Base-by-base conservation (phyloP, 2,888 invertebrate genomes). In the Eutolmus rufibarbis region DNA sequence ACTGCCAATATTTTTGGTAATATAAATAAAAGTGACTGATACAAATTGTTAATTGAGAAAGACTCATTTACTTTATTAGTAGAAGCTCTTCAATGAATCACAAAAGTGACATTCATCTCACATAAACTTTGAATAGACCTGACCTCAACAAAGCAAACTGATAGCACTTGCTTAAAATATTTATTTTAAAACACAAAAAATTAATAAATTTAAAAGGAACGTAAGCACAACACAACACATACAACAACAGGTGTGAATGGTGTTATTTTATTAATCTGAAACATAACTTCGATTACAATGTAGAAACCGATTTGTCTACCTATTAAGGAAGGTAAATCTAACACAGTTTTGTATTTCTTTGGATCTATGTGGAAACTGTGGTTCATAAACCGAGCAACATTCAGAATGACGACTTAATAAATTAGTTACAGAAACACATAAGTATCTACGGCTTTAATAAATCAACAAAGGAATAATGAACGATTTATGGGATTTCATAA, bases 141-240 rank as follows among this genome's bases (percentile, higher is more conserved):
- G 16, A 84, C 5, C 19, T 66, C 34, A 5, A 23, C 43, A 66
- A 84, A 84, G 43, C 43, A 79, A 56, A 66, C 84, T 84, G 84
- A 84, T 84, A 84, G 84, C 84, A 84, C 84, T 66, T 84, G 43
- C 43, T 46, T 46, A 16, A 46, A 37, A n/a, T 40, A 7, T 7
- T 66, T 74, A 5, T 66, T 23, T 19, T 57, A 31, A 84, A 84
- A 66, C 57, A 84, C 12, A 74, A 81, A 84, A 84, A 46, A 66
- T 37, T 74, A 84, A 84, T 74, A 14, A 66, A 74, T 46, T 79
- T 40, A 46, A 3, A 28, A n/a, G 19, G 57, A 51, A 86, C 85
- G 85, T 23, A 46, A 76, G 74, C 51, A 86, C 66, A 66, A 66
- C 84, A 84, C 86, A 86, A 86, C 86, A 86, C 86, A 86, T 86